These are phyloP conservation scores for Heliconius charithonia DNA, from an alignment of 2,888 invertebrate genomes.

Conservation along the genomic window DNA sequence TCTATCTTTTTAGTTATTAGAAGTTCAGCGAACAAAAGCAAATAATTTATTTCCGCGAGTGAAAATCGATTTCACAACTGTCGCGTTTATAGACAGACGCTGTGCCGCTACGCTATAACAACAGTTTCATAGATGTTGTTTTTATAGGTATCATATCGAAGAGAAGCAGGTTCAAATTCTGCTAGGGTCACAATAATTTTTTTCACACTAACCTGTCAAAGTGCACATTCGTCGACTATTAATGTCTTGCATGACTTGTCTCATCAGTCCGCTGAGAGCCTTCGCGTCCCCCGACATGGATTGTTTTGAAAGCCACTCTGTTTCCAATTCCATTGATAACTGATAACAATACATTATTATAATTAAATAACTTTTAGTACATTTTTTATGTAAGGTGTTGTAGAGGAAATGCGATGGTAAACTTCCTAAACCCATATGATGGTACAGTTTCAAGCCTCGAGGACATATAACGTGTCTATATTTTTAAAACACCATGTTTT, in stretches of 20 bases:
- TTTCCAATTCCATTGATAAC: slow-evolving; percentile 89
- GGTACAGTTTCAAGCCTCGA: too few species aligned
- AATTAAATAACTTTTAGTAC: neutral
- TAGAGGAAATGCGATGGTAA: too few species aligned
- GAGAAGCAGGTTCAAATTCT: neutral
- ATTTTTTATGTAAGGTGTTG: too few species aligned
- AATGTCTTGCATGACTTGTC: slow-evolving; percentile 87
- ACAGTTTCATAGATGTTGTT: neutral
- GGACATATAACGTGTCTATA: too few species aligned
- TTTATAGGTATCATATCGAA: neutral
- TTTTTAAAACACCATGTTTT: too few species aligned
- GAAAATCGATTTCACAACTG: too few species aligned
- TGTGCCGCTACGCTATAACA: neutral
- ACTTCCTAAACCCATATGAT: too few species aligned
- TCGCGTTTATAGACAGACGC: too few species aligned
- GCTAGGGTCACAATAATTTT: neutral
- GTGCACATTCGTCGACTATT: slow-evolving; percentile 88
- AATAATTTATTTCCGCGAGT: neutral
- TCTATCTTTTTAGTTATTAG: neutral
- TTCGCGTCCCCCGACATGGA: slow-evolving; percentile 79
- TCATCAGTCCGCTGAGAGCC: slow-evolving; percentile 85
- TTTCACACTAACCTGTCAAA: slow-evolving; percentile 81
- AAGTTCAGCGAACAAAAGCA: neutral
- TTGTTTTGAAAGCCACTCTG: slow-evolving; percentile 88
- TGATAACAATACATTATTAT: slow-evolving; percentile 53